These are phyloP conservation scores for Sternotherus odoratus DNA, from an alignment of 2,797 vertebrate genomes.

Conservation along the genomic window DNA sequence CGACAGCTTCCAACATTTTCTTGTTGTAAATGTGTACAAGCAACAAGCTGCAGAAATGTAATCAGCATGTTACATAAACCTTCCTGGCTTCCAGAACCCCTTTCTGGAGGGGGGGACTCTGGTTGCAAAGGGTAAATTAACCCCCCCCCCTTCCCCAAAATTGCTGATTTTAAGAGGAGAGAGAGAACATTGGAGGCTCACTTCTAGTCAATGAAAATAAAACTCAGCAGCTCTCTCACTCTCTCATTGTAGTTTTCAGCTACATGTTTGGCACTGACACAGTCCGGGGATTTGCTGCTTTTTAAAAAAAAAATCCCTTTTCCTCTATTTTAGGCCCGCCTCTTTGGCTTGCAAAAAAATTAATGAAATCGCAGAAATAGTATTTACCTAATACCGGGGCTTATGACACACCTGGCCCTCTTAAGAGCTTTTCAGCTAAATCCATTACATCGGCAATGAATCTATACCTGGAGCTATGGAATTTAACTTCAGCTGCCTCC, in stretches of 20 bases:
- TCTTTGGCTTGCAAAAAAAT: slow-evolving; percentile 34
- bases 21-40: not conserved
- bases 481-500: not conserved
- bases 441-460: not conserved
- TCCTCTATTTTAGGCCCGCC: not conserved
- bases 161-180: not conserved
- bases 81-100: not conserved
- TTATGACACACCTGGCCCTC: slow-evolving; percentile 68
- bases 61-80: rapidly evolving
- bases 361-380: slow-evolving; percentile 41
- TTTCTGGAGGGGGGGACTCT: rapidly evolving
- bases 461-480: not conserved
- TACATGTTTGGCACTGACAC: slow-evolving; percentile 39
- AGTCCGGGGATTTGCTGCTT: slow-evolving; percentile 37
- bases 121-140: not conserved
- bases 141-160: rapidly evolving
- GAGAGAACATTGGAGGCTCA: not conserved
- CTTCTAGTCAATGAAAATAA: slow-evolving; percentile 44
- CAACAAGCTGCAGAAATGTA: not conserved
- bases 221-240: not conserved
- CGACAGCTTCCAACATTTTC: not conserved
- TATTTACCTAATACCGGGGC: slow-evolving; percentile 30
- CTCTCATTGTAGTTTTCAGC: not conserved
- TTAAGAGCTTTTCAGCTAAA: slow-evolving; percentile 54
- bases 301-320: slow-evolving; percentile 44